phyloP scores from a whole-genome alignment of 2,797 vertebrate species.

The Artibeus jamaicensis region DNA sequence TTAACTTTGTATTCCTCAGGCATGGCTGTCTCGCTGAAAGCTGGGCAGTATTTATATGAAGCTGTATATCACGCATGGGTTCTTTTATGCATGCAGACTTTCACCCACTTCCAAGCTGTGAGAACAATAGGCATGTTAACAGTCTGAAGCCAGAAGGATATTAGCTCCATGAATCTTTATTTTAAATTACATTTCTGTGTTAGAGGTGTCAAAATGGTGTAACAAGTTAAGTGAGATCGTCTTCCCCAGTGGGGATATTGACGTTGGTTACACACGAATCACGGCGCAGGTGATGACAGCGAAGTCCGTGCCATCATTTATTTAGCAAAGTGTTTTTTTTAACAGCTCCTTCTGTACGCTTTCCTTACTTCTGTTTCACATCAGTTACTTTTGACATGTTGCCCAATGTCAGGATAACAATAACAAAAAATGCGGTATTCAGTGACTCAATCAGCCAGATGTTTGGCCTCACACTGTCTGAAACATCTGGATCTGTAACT shows the following conservation, averaged over 20 bases:
- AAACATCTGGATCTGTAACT: slow-evolving; percentile 41
- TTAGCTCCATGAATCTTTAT: slow-evolving; percentile 75
- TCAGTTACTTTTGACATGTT: slow-evolving; percentile 62
- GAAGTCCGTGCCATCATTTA: slow-evolving; percentile 71
- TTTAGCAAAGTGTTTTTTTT: slow-evolving; percentile 72
- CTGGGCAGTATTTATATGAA: slow-evolving; percentile 55
- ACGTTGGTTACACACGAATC: slow-evolving; percentile 75
- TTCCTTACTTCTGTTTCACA: slow-evolving; percentile 76
- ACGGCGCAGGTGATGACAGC: slow-evolving; percentile 54
- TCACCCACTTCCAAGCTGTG: slow-evolving; percentile 9
- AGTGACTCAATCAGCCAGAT: slow-evolving; percentile 47
- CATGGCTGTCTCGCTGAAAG: slow-evolving; percentile 17
- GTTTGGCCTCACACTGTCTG: slow-evolving; percentile 25
- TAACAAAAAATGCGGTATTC: neutral
- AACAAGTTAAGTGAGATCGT: slow-evolving; percentile 65
- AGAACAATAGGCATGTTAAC: slow-evolving; percentile 61
- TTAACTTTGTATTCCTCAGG: slow-evolving; percentile 45
- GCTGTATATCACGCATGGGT: slow-evolving; percentile 30
- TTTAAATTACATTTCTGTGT: slow-evolving; percentile 71
- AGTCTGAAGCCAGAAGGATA: slow-evolving; percentile 59
- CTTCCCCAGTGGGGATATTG: slow-evolving; percentile 68
- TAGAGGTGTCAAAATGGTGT: slow-evolving; percentile 72
- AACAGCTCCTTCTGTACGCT: slow-evolving; percentile 69
- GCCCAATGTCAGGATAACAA: slow-evolving; percentile 28
- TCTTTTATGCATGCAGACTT: slow-evolving; percentile 62